Evolutionary conservation across 2,888 invertebrate species (phyloP).

Genomic region (Nephrotoma appendiculata): DNA sequence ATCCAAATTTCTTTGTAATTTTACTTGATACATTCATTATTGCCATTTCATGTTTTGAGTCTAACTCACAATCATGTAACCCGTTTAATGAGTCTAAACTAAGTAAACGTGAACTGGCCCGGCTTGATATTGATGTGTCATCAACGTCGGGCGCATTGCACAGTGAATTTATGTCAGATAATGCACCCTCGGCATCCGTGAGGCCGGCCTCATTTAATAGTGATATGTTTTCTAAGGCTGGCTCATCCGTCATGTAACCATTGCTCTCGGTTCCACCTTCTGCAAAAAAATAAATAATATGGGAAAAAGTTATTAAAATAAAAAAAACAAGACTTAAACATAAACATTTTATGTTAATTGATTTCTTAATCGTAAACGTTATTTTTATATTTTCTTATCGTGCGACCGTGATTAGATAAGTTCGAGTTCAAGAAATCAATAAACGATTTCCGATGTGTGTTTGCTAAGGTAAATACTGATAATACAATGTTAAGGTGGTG

Average conservation of each 20-base stretch:
- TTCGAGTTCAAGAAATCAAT: background rate
- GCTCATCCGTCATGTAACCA: slow-evolving; percentile 78
- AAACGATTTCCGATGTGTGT: background rate
- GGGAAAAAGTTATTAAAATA: background rate
- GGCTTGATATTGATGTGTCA: slow-evolving; percentile 66
- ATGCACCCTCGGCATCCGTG: slow-evolving; percentile 75
- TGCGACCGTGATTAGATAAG: background rate
- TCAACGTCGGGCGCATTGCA: slow-evolving; percentile 52
- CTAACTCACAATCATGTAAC: slow-evolving; percentile 53
- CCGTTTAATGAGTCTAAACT: slow-evolving; percentile 69
- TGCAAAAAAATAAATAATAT: background rate
- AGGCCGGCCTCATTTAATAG: slow-evolving; percentile 74
- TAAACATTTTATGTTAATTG: background rate
- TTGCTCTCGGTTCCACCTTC: slow-evolving; percentile 51
- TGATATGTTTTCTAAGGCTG: slow-evolving; percentile 70
- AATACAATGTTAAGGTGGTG: background rate
- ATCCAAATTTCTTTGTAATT: slow-evolving; percentile 33
- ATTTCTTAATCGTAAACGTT: background rate
- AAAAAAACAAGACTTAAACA: background rate
- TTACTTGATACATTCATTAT: slow-evolving; percentile 33
- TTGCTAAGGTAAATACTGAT: background rate
- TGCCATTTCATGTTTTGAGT: slow-evolving; percentile 33
- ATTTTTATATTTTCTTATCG: background rate
- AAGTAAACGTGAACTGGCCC: slow-evolving; percentile 68
- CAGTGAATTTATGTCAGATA: slow-evolving; percentile 75